These are phyloP conservation scores for Oxycera nigricornis DNA, from an alignment of 2,888 invertebrate genomes.

Conservation along the genomic window DNA sequence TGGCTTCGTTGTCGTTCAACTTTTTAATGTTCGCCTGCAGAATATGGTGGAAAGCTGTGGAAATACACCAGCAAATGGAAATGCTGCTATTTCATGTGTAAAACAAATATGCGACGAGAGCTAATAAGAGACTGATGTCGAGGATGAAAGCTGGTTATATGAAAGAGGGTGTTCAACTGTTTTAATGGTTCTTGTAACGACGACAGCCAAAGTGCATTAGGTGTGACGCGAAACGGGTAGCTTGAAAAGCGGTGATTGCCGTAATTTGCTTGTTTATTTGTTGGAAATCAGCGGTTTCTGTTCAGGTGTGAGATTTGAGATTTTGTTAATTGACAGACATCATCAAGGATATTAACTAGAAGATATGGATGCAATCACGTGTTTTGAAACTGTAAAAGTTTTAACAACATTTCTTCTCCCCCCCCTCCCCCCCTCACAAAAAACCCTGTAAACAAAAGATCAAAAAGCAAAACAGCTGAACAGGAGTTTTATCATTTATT, in stretches of 20 bases:
- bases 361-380: too few species aligned
- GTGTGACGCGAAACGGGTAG: background rate
- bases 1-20: conserved; percentile 21
- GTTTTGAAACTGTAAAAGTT: too few species aligned
- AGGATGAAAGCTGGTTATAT: background rate
- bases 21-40: background rate
- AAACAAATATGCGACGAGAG: conserved; percentile 26
- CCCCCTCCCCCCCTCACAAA: too few species aligned
- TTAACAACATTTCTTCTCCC: too few species aligned
- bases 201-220: background rate
- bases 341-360: too few species aligned
- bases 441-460: too few species aligned
- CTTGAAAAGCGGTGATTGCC: too few species aligned
- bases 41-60: background rate
- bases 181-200: conserved; percentile 1
- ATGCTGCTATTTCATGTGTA: conserved; percentile 25
- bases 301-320: background rate
- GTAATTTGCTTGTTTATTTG: conserved; percentile 6
- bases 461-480: too few species aligned
- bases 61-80: background rate
- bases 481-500: too few species aligned
- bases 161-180: conserved; percentile 2
- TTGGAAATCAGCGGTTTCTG: background rate
- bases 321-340: too few species aligned
- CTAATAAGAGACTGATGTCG: conserved; percentile 31